Evolutionary conservation across 1,140 invertebrate genomes (phyloP).

Genomic region (Caerostris darwini): DNA sequence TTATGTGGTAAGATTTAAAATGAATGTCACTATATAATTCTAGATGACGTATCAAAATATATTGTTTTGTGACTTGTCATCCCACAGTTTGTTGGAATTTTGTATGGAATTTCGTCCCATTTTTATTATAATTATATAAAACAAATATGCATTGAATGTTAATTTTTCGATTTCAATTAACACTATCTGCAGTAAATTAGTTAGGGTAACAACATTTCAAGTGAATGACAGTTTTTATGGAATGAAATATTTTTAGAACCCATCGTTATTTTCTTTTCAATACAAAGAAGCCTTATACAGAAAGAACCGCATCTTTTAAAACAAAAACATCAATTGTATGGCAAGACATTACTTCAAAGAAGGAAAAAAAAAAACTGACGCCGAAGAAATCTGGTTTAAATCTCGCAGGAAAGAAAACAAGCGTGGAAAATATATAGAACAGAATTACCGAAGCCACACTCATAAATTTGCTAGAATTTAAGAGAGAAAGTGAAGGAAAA

Average conservation of each 20-base stretch:
- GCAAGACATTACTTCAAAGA: not conserved
- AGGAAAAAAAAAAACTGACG: slow-evolving; percentile 1
- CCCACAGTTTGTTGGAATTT: no score
- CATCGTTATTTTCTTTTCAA: not conserved
- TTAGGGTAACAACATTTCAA: no score
- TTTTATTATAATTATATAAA: no score
- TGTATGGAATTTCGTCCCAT: no score
- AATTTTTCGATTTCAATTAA: no score
- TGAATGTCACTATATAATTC: no score
- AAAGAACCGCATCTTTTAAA: not conserved
- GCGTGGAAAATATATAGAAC: not conserved
- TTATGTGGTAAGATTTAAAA: no score
- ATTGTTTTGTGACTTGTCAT: no score
- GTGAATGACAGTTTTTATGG: no score
- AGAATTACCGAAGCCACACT: slow-evolving; percentile 7
- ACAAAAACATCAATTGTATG: not conserved
- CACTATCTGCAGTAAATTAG: no score
- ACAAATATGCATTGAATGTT: no score
- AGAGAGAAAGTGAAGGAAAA: not conserved
- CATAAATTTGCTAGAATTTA: slow-evolving; percentile 25
- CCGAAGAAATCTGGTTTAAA: slow-evolving; percentile 3
- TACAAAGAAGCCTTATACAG: not conserved
- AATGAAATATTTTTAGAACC: not conserved
- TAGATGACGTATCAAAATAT: no score
- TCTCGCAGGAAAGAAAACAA: not conserved